phyloP scores from a whole-genome alignment of 2,797 vertebrate genomes.

The Crocodylus rhombifer region DNA sequence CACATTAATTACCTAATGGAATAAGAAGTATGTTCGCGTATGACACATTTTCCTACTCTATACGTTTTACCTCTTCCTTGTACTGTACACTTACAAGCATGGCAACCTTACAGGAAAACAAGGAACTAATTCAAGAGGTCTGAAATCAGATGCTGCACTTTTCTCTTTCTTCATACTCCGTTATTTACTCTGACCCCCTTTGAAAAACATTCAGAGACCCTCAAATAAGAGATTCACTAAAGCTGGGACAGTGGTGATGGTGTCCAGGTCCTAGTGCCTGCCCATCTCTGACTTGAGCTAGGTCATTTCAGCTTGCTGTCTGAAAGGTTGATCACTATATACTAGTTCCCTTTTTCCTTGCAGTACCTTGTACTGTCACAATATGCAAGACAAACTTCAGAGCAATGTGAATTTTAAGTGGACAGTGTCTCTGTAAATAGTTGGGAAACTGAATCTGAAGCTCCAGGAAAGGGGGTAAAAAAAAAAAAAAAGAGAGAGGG shows the following conservation, averaged over 20 bases:
- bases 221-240: not conserved
- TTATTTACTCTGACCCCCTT: rapidly evolving
- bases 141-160: no score
- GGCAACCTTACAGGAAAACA: rapidly evolving
- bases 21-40: not conserved
- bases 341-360: no score
- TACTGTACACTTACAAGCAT: not conserved
- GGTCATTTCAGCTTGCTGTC: no score
- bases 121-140: rapidly evolving
- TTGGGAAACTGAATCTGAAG: not conserved
- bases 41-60: not conserved
- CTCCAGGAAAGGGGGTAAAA: rapidly evolving
- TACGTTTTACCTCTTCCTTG: not conserved
- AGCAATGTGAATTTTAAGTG: not conserved
- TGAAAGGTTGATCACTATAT: no score
- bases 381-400: rapidly evolving
- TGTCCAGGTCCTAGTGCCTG: no score
- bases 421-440: rapidly evolving
- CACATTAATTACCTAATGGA: rapidly evolving
- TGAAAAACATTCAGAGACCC: rapidly evolving
- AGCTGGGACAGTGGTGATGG: no score
- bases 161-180: no score
- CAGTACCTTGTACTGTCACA: no score
- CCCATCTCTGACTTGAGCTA: no score
- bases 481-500: no score